phyloP scores from a whole-genome alignment of 1,140 invertebrate species.

The Drosophila trapezifrons region DNA sequence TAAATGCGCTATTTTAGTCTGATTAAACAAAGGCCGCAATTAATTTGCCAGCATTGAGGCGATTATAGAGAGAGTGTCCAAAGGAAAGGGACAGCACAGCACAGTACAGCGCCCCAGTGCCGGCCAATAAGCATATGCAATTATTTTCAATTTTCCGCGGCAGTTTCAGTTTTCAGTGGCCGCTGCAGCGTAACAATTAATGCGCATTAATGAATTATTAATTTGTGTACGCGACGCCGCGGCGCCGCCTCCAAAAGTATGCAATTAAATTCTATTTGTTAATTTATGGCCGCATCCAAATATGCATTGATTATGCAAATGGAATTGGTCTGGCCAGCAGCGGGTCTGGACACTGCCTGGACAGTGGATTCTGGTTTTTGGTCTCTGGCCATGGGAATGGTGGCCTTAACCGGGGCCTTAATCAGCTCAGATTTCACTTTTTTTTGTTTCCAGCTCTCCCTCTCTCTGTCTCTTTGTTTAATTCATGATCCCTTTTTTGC shows the following conservation, averaged over 20 bases:
- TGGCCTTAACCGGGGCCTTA: slow-evolving; percentile 56
- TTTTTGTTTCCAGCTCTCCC: too few relatives aligned
- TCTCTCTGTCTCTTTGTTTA: slow-evolving; percentile 15
- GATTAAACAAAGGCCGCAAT: slow-evolving; percentile 65
- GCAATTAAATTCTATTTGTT: slow-evolving; percentile 82
- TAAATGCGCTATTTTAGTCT: slow-evolving; percentile 69
- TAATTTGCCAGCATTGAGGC: slow-evolving; percentile 55
- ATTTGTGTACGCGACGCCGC: slow-evolving; percentile 55
- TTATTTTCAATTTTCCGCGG: slow-evolving; percentile 45
- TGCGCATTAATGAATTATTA: slow-evolving; percentile 81
- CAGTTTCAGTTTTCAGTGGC: slow-evolving; percentile 49
- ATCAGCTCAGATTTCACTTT: slow-evolving; percentile 50
- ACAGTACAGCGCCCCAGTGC: background rate
- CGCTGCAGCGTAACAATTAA: slow-evolving; percentile 69
- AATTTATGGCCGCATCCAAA: slow-evolving; percentile 75
- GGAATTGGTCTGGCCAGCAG: slow-evolving; percentile 55
- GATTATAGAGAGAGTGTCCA: slow-evolving; percentile 34
- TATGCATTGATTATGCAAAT: slow-evolving; percentile 82
- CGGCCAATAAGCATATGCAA: slow-evolving; percentile 56
- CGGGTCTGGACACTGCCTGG: slow-evolving; percentile 3
- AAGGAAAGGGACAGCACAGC: background rate
- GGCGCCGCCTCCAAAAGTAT: slow-evolving; percentile 61
- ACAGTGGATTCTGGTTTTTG: slow-evolving; percentile 4
- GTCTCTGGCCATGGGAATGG: slow-evolving; percentile 2
- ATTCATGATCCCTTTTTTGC: slow-evolving; percentile 47